Conservation (phyloP, 2,888 invertebrate genomes). For the Thymelicus sylvestris region DNA sequence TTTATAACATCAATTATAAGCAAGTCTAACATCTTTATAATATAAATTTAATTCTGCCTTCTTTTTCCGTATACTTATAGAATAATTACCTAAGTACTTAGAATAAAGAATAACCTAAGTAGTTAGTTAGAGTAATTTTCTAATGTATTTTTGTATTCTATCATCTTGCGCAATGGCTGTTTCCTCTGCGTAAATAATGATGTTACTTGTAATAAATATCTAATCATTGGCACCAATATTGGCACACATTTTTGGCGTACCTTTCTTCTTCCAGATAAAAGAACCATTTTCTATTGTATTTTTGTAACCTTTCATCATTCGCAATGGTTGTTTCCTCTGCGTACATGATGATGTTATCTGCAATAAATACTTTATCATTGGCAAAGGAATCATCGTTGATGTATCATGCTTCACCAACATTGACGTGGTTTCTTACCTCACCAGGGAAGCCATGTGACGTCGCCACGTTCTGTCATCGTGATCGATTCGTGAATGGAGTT, state of each 20-base stretch:
- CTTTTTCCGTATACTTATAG: no score
- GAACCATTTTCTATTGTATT: not conserved
- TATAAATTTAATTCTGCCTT: no score
- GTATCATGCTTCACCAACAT: not conserved
- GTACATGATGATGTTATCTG: constrained; percentile 12
- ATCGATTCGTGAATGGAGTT: constrained; percentile 25
- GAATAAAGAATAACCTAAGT: no score
- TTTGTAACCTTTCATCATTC: not conserved
- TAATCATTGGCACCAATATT: not conserved
- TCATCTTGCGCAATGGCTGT: not conserved
- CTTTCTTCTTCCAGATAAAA: no score
- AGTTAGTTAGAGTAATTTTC: no score
- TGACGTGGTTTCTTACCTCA: constrained; percentile 19
- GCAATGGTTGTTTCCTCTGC: constrained; percentile 24
- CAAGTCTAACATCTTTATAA: no score
- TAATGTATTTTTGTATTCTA: no score
- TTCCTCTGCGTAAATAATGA: constrained; percentile 22
- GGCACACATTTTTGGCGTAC: no score
- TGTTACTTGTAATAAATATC: not conserved
- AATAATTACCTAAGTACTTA: no score
- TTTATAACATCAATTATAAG: no score
- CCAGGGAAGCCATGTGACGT: not conserved
- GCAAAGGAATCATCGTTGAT: constrained; percentile 21
- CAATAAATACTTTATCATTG: constrained; percentile 4
- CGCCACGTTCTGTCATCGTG: constrained; percentile 16